Conservation (phyloP, 2,113 vertebrate species). For the Callocephalon fimbriatum region DNA sequence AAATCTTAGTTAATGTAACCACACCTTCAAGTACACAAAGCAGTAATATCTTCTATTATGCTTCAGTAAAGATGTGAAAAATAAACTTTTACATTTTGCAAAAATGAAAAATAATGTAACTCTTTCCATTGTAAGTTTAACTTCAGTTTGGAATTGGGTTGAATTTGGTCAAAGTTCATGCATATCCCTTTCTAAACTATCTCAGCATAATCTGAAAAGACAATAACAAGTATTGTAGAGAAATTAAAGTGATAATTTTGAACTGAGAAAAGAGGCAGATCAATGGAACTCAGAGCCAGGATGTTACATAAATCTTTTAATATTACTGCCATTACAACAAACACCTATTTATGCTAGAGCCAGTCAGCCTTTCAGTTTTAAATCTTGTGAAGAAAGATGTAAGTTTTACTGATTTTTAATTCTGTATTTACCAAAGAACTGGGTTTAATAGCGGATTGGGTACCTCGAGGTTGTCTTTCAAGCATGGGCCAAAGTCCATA, state of each 20-base stretch:
- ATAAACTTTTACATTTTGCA: background rate
- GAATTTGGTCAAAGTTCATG: background rate
- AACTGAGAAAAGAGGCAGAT: background rate
- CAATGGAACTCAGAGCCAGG: background rate
- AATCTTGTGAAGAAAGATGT: background rate
- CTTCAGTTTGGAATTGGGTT: background rate
- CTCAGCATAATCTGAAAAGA: background rate
- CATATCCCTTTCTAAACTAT: background rate
- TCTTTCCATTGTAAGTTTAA: background rate
- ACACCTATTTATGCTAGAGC: background rate
- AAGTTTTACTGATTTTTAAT: background rate
- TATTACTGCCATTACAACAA: rapidly evolving
- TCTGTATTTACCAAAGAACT: background rate
- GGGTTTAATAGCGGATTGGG: background rate
- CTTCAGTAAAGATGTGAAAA: background rate
- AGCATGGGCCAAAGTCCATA: background rate
- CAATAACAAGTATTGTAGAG: background rate
- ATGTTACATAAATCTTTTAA: background rate
- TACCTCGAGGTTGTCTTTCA: background rate
- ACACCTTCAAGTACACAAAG: background rate
- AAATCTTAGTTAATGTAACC: background rate
- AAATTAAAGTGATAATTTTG: background rate
- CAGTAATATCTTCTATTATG: background rate
- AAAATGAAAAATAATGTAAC: background rate
- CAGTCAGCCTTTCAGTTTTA: background rate